Percentiles rank a stretch among this genome's conserved stretches.
Evolutionary conservation across 2,113 vertebrate species (phyloP).

Genomic region (Rhea americana): DNA sequence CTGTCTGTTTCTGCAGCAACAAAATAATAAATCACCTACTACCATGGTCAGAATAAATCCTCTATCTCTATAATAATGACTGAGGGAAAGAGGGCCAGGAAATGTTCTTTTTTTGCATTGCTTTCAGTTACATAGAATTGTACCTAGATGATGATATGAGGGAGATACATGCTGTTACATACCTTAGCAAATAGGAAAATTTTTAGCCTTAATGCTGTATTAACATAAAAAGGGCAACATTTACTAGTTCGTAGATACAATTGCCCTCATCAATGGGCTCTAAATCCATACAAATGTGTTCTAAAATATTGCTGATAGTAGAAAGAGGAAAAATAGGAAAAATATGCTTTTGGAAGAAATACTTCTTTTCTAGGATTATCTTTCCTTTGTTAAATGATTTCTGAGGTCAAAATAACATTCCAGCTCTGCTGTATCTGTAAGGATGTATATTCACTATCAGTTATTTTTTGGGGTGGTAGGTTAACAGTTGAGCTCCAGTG

Average conservation of each 20-base stretch:
- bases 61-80: constrained; percentile 29
- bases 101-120: background rate
- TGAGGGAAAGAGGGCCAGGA: background rate
- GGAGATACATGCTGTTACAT: background rate
- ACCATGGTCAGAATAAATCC: constrained; percentile 44
- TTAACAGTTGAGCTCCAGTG: background rate
- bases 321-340: background rate
- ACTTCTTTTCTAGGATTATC: background rate
- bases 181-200: background rate
- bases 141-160: background rate
- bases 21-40: constrained; percentile 71
- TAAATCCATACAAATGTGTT: background rate
- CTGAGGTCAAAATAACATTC: background rate
- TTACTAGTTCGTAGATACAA: background rate
- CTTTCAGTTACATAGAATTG: background rate
- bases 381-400: background rate
- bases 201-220: background rate
- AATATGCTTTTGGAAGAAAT: background rate
- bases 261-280: background rate
- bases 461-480: background rate
- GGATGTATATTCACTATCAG: background rate
- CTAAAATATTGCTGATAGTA: background rate
- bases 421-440: background rate
- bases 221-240: background rate
- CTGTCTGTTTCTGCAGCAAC: constrained; percentile 55